A percentile compares a stretch with the other conserved stretches of the same genome.
Conservation (phyloP, 2,113 vertebrate genomes). For the Oncorhynchus tshawytscha region DNA sequence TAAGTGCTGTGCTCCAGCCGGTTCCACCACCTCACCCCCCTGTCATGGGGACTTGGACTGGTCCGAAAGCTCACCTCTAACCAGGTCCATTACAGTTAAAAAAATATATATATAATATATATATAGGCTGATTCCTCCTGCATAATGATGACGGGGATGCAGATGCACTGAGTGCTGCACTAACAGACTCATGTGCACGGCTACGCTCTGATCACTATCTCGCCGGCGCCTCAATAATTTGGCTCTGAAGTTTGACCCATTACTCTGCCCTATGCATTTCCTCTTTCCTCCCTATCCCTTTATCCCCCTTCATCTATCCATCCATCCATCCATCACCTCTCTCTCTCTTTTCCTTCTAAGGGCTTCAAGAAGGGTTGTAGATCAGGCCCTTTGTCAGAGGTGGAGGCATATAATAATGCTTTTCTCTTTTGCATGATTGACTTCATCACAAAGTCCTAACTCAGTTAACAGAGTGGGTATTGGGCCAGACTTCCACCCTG, state of each 20-base stretch:
- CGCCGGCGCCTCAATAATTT: conserved; percentile 69
- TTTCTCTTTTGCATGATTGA: no score
- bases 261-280: conserved; percentile 61
- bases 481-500: no score
- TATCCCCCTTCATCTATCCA: conserved; percentile 20
- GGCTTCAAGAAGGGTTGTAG: neutral
- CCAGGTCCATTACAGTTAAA: conserved; percentile 52
- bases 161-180: conserved; percentile 67
- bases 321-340: conserved; percentile 9
- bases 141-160: conserved; percentile 62
- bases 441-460: no score
- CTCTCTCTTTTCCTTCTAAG: neutral
- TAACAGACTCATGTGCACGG: conserved; percentile 61
- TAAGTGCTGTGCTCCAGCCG: conserved; percentile 30
- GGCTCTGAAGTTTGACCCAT: conserved; percentile 67
- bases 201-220: conserved; percentile 67
- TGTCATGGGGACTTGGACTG: conserved; percentile 29
- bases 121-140: conserved; percentile 39
- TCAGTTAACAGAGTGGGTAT: no score
- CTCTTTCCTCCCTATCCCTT: conserved; percentile 52
- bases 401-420: neutral
- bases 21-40: neutral
- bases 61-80: conserved; percentile 52
- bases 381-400: neutral
- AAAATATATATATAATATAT: conserved; percentile 23